Evolutionary conservation across 2,888 invertebrate genomes (phyloP).

Genomic region (Latrodectus hesperus): DNA sequence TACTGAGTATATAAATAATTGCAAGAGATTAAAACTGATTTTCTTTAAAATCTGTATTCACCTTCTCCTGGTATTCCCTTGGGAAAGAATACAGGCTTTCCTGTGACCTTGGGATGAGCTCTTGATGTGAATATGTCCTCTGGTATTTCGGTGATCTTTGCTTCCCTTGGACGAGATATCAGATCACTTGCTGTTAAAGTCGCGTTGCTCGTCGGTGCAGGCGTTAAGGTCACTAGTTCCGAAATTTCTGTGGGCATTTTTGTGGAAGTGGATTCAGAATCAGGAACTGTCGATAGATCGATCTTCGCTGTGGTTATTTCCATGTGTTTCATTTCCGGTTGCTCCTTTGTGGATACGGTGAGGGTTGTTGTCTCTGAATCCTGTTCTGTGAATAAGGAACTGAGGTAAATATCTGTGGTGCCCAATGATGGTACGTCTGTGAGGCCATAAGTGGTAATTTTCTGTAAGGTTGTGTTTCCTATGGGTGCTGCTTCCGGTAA

Average conservation of each 20-base stretch:
- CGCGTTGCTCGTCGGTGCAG: neutral
- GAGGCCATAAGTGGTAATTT: neutral
- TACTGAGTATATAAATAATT: no score
- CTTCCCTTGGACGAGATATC: constrained; percentile 24
- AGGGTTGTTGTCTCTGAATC: constrained; percentile 6
- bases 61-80: constrained; percentile 71
- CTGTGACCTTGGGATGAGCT: constrained; percentile 41
- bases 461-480: neutral
- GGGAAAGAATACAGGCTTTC: constrained; percentile 61
- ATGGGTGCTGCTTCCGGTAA: neutral
- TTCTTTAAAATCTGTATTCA: constrained; percentile 1
- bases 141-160: constrained; percentile 58
- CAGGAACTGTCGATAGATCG: neutral
- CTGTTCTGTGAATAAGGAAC: neutral
- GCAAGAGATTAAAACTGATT: no score
- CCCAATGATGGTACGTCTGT: neutral
- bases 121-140: constrained; percentile 43
- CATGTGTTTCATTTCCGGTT: neutral
- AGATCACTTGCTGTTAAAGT: constrained; percentile 1
- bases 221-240: neutral
- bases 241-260: neutral
- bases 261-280: neutral
- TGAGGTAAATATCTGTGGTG: neutral
- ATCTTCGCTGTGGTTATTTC: neutral
- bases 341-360: neutral